Evolutionary conservation across 2,113 vertebrate genomes (phyloP).

Genomic region (Cephalopterus ornatus): DNA sequence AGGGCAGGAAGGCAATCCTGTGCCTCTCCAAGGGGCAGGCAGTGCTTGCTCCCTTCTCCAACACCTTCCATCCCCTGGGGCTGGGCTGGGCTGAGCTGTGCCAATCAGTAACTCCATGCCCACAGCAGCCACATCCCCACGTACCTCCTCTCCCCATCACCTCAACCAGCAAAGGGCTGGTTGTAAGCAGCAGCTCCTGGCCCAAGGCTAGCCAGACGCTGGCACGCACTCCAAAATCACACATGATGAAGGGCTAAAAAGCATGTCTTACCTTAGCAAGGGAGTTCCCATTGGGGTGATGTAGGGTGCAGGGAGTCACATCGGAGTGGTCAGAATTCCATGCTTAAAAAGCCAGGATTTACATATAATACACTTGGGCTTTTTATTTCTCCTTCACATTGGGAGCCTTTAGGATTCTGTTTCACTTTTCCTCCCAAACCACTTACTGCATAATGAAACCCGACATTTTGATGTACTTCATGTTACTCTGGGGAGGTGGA

Average conservation of each 20-base stretch:
- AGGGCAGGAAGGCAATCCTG: background rate
- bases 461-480: background rate
- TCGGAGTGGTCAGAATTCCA: background rate
- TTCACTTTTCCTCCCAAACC: background rate
- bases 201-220: background rate
- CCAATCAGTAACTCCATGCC: background rate
- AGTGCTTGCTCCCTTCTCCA: background rate
- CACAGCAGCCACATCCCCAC: background rate
- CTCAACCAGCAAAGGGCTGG: background rate
- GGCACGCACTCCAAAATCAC: background rate
- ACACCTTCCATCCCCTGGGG: background rate
- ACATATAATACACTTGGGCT: background rate
- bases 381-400: background rate
- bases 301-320: fast-evolving
- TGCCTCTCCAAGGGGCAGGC: fast-evolving
- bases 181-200: background rate
- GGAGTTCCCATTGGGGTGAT: no score
- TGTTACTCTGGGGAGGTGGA: background rate
- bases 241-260: background rate
- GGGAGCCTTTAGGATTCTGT: background rate
- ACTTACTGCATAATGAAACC: background rate
- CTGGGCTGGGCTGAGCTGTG: background rate
- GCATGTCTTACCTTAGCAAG: fast-evolving
- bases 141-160: background rate
- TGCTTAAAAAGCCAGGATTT: background rate